Evolutionary conservation across 1,140 invertebrate species (phyloP), one percentile per base, ranked within the genome.

Genomic region (Ganaspis sp.): DNA sequence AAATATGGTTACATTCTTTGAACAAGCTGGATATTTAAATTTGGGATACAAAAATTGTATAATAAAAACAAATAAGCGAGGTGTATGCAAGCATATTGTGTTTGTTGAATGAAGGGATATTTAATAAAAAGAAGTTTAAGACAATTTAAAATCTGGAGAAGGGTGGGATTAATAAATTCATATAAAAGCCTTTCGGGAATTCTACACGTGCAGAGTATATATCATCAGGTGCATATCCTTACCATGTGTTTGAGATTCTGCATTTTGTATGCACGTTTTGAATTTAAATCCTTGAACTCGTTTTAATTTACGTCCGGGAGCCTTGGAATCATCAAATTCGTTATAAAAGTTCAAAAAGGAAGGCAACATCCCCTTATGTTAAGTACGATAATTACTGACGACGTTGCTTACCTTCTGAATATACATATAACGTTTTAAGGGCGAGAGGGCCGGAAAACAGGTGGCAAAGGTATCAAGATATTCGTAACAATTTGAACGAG

Each of bases 341-440:
- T 64, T 64, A 64, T 12, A 29, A 29, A 64, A n/a, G n/a, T 49
- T 49, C 11, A 15, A 15, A 29, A n/a, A 64, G 58, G 11, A 29
- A 64, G 58, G 23, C 26, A 58, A 21, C 58, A 64, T 64, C 58
- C 58, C 58, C 26, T 64, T 64, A 64, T 64, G 58, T 64, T 64
- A 64, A 64, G 29, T 64, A 64, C 58, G 23, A 34, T 64, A 64
- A 64, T 64, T 64, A 64, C 15, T 21, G 12, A 64, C 54, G 12
- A 64, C 8, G 54, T 64, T 26, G 58, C 2, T 26, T 29, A 19
- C 12, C 29, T 64, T 64, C 9, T 5, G 17, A 15, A 45, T 42
- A 38, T 38, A 38, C 37, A 38, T 38, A 1, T 53, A 26, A 26
- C 54, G 54, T 15, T 58, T 21, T 29, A 29, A 34, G 21, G 26